Evolutionary conservation across 2,113 vertebrate species (phyloP).

Genomic region (Sarotherodon lohbergeri): DNA sequence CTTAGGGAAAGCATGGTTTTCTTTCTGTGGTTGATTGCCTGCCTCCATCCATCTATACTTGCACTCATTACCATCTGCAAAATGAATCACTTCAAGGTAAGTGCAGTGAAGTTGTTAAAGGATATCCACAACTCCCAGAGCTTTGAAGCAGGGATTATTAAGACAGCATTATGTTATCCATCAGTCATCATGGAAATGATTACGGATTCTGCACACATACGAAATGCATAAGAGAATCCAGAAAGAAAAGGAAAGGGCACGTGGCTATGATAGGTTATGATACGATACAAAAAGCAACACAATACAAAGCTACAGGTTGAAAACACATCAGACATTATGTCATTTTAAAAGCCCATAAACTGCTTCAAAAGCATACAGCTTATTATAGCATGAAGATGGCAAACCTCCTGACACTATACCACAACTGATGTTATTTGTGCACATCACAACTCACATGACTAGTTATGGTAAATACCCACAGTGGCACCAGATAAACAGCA

Average conservation of each 20-base stretch:
- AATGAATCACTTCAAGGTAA: not conserved
- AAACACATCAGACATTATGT: not conserved
- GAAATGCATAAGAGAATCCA: not conserved
- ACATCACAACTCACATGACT: not conserved
- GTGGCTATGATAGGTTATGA: too few relatives aligned
- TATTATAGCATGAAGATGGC: not conserved
- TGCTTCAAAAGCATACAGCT: not conserved
- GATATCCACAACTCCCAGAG: not conserved
- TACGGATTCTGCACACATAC: not conserved
- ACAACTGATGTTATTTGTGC: not conserved
- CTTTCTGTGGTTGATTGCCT: not conserved
- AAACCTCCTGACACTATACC: not conserved
- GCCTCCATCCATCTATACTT: not conserved
- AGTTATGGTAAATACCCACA: not conserved
- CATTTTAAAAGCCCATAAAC: not conserved
- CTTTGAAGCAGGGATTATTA: not conserved
- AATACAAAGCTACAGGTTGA: not conserved
- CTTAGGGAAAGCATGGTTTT: not conserved
- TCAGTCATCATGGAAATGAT: not conserved
- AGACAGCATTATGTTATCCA: not conserved
- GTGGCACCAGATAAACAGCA: rapidly evolving
- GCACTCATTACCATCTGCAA: not conserved
- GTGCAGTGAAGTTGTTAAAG: not conserved
- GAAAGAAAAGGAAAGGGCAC: rapidly evolving
- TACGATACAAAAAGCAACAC: not conserved